Evolutionary conservation across 1,140 invertebrate species (phyloP), one percentile per base, ranked within the genome.

Genomic region (Lepeophtheirus salmonis): DNA sequence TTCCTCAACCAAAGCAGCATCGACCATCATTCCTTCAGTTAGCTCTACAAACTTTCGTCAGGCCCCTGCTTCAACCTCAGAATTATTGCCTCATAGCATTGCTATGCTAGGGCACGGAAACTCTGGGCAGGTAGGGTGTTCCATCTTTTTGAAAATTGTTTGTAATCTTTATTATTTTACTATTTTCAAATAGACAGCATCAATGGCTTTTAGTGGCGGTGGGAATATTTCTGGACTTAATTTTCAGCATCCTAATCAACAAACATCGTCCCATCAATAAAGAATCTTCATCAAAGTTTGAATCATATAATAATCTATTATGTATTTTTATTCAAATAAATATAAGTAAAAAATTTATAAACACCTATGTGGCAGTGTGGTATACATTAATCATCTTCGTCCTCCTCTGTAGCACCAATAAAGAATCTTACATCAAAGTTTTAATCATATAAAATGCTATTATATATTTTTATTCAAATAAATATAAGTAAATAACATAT

Each of bases 1-100:
- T 50, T n/a, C 16, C 2, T n/a, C n/a, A n/a, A 17, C 49, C 3
- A n/a, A 17, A 2, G 12, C 20, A 17, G 2, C 2, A 2, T 17
- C 16, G 16, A 20, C 20, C 49, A n/a, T 18, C 2, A 50, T n/a
- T 50, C 16, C 20, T 2, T 2, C 10, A 20, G 12, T n/a, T 18
- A 50, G 2, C 12, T n/a, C 10, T 2, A 50, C 16, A 17, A 50
- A 50, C 49, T 12, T 12, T 48, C 49, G 2, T 3, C 23, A 21
- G 18, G n/a, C n/a, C 2, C 52, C 20, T 21, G 18, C 25, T 17
- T 24, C 22, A 17, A 30, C 55, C 2, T 30, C 55, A 17, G 55
- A 57, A 3, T 26, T 57, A 18, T 21, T 57, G 55, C 55, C 55
- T 3, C 22, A 25, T 25, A 57, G 55, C 30, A 57, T 57, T 48